These are phyloP conservation scores for Gyrodactylus salaris DNA, from an alignment of 1,140 invertebrate species.

Conservation along the genomic window DNA sequence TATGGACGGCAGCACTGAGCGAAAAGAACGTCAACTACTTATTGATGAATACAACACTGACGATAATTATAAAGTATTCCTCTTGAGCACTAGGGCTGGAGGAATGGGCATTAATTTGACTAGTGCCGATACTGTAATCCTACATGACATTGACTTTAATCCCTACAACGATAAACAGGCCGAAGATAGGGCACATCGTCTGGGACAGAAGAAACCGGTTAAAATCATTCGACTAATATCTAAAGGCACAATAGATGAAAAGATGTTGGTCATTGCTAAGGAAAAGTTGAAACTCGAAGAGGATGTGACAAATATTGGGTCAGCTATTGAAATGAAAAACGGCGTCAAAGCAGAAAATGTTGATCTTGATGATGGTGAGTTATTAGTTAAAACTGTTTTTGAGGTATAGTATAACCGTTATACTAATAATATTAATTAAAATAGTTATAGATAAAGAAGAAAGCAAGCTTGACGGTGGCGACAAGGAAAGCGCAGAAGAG, in stretches of 20 bases:
- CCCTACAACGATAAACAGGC: slow-evolving; percentile 90
- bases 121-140: slow-evolving; percentile 26
- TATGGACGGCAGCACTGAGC: slow-evolving; percentile 19
- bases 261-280: slow-evolving; percentile 49
- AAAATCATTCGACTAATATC: slow-evolving; percentile 46
- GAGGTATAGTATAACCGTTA: too few relatives aligned
- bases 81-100: slow-evolving; percentile 28
- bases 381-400: too few relatives aligned
- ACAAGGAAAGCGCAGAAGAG: too few relatives aligned
- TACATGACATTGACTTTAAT: slow-evolving; percentile 38
- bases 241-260: slow-evolving; percentile 58
- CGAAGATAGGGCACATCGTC: slow-evolving; percentile 68
- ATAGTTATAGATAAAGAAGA: background rate
- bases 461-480: background rate
- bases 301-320: slow-evolving; percentile 13
- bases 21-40: slow-evolving; percentile 18
- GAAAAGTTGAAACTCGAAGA: slow-evolving; percentile 63
- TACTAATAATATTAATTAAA: background rate
- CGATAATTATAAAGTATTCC: slow-evolving; percentile 23
- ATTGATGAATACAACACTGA: slow-evolving; percentile 26
- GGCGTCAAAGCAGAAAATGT: too few relatives aligned
- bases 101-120: slow-evolving; percentile 28
- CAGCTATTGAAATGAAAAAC: too few relatives aligned
- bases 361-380: too few relatives aligned
- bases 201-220: slow-evolving; percentile 45